Base-by-base conservation (phyloP, 2,797 vertebrate genomes). In the Anolis apletophallus region DNA sequence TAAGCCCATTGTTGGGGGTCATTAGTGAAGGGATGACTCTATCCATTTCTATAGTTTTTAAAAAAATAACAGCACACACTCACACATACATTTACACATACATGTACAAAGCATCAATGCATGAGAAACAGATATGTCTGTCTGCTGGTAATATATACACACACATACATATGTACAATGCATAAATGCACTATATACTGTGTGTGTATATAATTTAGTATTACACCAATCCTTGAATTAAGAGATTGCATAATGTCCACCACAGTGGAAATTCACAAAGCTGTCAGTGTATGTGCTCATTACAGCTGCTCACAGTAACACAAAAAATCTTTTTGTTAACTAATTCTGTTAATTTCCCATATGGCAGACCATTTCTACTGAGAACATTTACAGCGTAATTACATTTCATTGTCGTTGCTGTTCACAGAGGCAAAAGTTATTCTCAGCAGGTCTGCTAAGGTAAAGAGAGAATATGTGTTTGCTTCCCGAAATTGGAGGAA, bases 231-330 rank as follows among this genome's bases (percentile, higher is more conserved):
- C 91, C 59, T 87, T 69, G 88, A 91, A 88, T 86, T 59, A 90
- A 83, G 75, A 88, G 91, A 19, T n/a, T 89, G 89, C 64, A 23
- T 87, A 93, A 82, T 23, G 82, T 78, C 68, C 83, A 84, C 26
- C 75, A 77, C 77, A 13, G 50, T 75, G 86, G 89, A 88, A 93
- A 93, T 88, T 93, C 90, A 88, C 88, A 78, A 73, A 89, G 85
- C 85, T 84, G 89, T 84, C 91, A 80, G 69, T 10, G n/a, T 57
- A 1, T 0, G 0, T 9, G 87, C 64, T 90, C 90, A 11, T 88
- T 88, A 75, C 0, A 0, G 80, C 64, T 29, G 6, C 21, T 76
- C 88, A 57, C 61, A 83, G 17, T 75, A 91, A 84, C 32, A 85
- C 90, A 85, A 32, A 80, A 79, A 80, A 61, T 83, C 85, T 67